Evolutionary conservation across 2,113 vertebrate species (phyloP), one percentile per base, ranked within the genome.

Genomic region (Symphodus melops): DNA sequence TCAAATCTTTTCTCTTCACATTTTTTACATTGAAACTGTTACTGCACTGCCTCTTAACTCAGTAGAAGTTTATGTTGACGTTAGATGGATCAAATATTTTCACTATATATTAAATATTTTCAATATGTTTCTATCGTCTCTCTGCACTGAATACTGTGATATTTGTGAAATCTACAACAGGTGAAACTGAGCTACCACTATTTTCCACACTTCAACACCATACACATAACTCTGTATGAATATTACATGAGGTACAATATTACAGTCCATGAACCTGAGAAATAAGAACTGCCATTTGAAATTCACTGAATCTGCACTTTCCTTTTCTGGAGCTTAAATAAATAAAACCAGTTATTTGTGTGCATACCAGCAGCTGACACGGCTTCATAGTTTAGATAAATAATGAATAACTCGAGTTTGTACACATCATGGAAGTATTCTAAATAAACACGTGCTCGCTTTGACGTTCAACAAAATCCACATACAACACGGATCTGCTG

Each of bases 171-270:
- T 14, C 13, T 13, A 44, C 42, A 44, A 14, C 42, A 51, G 48
- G 48, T 51, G 14, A 51, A 9, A 51, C 5, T n/a, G 48, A 51
- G 48, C 46, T 20, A n/a, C 19, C 8, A 8, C 48, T 51, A 5
- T 2, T 9, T 8, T 5, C 19, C 19, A 19, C 46, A 17, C 3
- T 19, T 48, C 17, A n/a, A 3, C 5, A 7, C 48, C 48, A n/a
- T 19, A 8, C 48, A 8, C 48, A 25, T n/a, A 2, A 25, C 21
- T 42, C 5, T n/a, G 19, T n/a, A 16, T 71, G 39, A 54, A 57
- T 77, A 64, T 62, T 54, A 64, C 48, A 77, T 75, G 62, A 56
- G 67, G 65, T 25, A 48, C 14, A 48, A 48, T 48, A 48, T 48
- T 3, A 33, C 28, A 41, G 39, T 41, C 39, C 39, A 41, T 41